Base-by-base conservation (phyloP, 2,113 vertebrate species). In the Phyllostomus discolor region DNA sequence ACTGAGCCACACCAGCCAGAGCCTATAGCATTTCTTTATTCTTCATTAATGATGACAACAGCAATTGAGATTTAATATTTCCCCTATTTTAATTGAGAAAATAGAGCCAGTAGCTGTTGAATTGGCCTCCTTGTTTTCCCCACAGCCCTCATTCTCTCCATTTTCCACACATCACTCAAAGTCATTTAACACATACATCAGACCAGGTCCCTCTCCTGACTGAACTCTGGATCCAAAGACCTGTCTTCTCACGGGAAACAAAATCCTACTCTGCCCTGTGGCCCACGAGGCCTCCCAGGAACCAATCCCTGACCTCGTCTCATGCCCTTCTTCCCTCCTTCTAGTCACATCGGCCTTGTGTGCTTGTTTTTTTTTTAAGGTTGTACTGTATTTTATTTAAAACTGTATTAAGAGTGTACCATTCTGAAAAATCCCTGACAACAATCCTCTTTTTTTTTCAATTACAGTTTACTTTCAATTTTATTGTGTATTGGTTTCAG, bases 41-140 rank as follows among this genome's bases (percentile, higher is more conserved):
- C 78, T 73, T 73, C 73, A n/a, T 70, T 92, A 96, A 70, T 8
- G 26, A 59, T 54, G 95, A 93, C 50, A 86, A 64, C 24, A 97
- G 70, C 28, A 87, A 69, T 24, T 80, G 62, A 80, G 81, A 80
- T 86, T 83, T 90, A 80, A 78, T 81, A 62, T 62, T 62, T 57
- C 80, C 14, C 57, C 69, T 75, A 48, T 48, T 82, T 69, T 57
- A 54, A 67, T 38, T 69, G 69, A 93, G 69, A 82, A 92, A 86
- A 91, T 12, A 79, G 64, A 95, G 43, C 38, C 59, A 73, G 33
- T 38, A 72, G 43, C 33, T 75, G 4, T 28, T 85, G 35, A 81
- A 52, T 22, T n/a, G 15, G 22, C 43, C 70, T 83, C 38, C 52
- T 12, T 69, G 20, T 43, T 84, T 52, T 26, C 28, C n/a, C 9